Conservation (phyloP, 2,797 vertebrate species). For the Hephaestus fuliginosus region DNA sequence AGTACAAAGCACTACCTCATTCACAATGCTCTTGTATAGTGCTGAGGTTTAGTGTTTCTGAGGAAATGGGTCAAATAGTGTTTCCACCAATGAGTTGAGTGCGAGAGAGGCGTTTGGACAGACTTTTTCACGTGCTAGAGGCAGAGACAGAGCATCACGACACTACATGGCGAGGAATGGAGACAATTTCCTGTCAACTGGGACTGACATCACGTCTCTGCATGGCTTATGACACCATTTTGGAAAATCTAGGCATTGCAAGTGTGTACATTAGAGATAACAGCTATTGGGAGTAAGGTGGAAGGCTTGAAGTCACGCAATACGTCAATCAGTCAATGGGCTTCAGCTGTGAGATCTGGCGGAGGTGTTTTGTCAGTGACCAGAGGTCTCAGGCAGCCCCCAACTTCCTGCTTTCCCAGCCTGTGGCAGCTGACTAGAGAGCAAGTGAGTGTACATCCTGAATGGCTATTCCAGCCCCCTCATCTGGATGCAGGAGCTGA, state of each 20-base stretch:
- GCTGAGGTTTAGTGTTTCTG: slow-evolving; percentile 17
- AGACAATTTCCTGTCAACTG: slow-evolving; percentile 65
- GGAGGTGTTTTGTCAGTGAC: slow-evolving; percentile 67
- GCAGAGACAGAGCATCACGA: slow-evolving; percentile 13
- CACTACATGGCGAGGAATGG: slow-evolving; percentile 41
- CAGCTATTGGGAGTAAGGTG: slow-evolving; percentile 27
- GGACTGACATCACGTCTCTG: slow-evolving; percentile 45
- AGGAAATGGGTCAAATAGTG: slow-evolving; percentile 65
- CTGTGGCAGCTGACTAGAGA: slow-evolving; percentile 71
- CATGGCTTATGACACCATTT: slow-evolving; percentile 37
- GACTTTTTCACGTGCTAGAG: slow-evolving; percentile 32
- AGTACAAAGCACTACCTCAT: slow-evolving; percentile 51
- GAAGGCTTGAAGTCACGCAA: slow-evolving; percentile 61
- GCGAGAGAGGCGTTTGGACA: slow-evolving; percentile 43
- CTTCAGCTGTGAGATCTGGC: slow-evolving; percentile 77
- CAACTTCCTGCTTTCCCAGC: slow-evolving; percentile 73
- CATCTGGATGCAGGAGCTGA: slow-evolving; percentile 77
- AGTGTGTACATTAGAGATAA: slow-evolving; percentile 60
- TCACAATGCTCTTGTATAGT: slow-evolving; percentile 7
- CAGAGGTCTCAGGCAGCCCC: slow-evolving; percentile 66
- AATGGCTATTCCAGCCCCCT: slow-evolving; percentile 80
- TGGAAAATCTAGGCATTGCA: slow-evolving; percentile 36
- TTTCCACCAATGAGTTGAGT: slow-evolving; percentile 51
- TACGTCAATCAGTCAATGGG: slow-evolving; percentile 62
- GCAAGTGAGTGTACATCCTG: slow-evolving; percentile 70